Conservation (phyloP, 2,113 vertebrate genomes). For the Osmerus mordax region DNA sequence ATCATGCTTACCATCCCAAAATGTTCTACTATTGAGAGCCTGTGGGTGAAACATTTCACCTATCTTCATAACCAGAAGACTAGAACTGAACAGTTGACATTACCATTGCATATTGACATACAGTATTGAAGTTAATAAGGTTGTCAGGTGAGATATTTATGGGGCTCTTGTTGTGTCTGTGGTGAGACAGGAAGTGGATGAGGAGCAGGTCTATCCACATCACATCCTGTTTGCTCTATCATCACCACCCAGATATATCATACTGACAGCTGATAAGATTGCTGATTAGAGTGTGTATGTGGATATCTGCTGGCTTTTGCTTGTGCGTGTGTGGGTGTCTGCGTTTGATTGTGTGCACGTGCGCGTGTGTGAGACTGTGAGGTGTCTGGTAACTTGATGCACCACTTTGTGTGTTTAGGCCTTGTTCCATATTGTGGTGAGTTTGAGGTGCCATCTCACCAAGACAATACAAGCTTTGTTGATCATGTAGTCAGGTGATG, state of each 20-base stretch:
- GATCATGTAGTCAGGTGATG: no score
- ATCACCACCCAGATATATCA: constrained; percentile 4
- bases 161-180: background rate
- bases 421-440: background rate
- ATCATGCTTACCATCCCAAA: no score
- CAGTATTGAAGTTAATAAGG: background rate
- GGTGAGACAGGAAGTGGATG: background rate
- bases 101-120: no score
- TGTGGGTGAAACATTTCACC: no score
- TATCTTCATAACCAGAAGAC: no score
- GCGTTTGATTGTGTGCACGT: background rate
- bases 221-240: constrained; percentile 24
- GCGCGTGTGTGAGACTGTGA: background rate
- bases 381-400: background rate
- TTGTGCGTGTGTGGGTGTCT: constrained; percentile 8
- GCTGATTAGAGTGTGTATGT: background rate
- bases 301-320: background rate
- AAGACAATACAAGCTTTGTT: no score
- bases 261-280: background rate
- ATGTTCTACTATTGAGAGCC: no score
- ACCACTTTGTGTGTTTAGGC: background rate
- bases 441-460: background rate
- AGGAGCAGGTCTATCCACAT: constrained; percentile 28
- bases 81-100: no score
- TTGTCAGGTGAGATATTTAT: background rate